Evolutionary conservation across 2,113 vertebrate genomes (phyloP).

Genomic region (Ammodytes dubius): DNA sequence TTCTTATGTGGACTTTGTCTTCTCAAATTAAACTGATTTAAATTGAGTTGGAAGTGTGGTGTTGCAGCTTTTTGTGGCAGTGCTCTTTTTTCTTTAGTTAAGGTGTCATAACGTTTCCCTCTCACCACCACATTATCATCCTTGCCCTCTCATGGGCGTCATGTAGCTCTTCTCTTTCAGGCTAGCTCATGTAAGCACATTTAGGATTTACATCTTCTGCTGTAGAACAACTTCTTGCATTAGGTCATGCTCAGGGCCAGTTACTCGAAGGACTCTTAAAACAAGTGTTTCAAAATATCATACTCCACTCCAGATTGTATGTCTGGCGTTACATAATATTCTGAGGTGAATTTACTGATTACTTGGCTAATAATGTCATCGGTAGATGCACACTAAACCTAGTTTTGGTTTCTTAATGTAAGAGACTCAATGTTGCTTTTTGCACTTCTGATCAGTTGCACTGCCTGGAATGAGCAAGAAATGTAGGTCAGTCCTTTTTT

Average conservation of each 20-base stretch:
- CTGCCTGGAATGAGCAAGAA: neutral
- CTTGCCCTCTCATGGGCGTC: neutral
- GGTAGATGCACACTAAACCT: neutral
- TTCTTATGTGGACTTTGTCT: neutral
- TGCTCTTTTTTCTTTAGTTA: too few relatives aligned
- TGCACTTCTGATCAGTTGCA: neutral
- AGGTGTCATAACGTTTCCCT: neutral
- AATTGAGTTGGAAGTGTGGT: slow-evolving; percentile 4
- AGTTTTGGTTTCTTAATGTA: neutral
- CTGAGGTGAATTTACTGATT: neutral
- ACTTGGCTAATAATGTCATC: neutral
- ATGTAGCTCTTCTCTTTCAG: neutral
- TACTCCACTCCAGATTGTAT: neutral
- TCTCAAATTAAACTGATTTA: slow-evolving; percentile 20
- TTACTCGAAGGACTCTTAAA: neutral
- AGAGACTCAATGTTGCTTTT: neutral
- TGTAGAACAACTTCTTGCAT: neutral
- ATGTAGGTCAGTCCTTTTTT: slow-evolving; percentile 17
- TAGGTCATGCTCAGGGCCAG: neutral
- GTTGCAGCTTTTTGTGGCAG: neutral
- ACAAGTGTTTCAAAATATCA: neutral
- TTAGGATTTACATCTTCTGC: neutral
- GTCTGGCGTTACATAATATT: neutral
- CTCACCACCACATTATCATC: neutral
- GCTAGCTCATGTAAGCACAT: neutral